Base-by-base conservation (phyloP, 2,797 vertebrate species). In the Oreonectes daqikongensis region DNA sequence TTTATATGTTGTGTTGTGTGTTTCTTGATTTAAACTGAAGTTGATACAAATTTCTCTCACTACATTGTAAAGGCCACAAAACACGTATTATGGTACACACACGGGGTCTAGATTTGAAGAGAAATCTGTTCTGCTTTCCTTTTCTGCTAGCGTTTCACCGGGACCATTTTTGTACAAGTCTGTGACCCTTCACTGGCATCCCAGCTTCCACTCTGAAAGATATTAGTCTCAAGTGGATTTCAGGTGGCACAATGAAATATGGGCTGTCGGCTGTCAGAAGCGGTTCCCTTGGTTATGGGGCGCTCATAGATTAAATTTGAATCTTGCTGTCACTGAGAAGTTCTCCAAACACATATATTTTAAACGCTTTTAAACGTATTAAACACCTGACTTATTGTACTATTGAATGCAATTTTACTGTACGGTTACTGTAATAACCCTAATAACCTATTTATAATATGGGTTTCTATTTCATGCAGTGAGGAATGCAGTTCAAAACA, bases 341-440 rank as follows among this genome's bases (percentile, higher is more conserved):
- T 52, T 52, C 8, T 11, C 50, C 20, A 52, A 22, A 52, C 50
- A 52, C 3, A 2, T 52, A n/a, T 48, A 22, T 20, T 52, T 52
- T 22, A 20, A 52, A 22, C 50, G 15, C n/a, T n/a, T n/a, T n/a
- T n/a, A n/a, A n/a, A n/a, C n/a, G n/a, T n/a, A n/a, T n/a, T n/a
- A n/a, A n/a, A n/a, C n/a, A 17, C 26, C 0, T 28, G 55, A 14
- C 14, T 30, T 28, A 28, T 17, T 28, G 22, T 10, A 32, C 8
- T 26, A 48, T 75, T 75, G 24, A 24, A 60, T 76, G 24, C 20
- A 60, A n/a, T 57, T 50, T 48, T 22, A 76, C 60, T 20, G 69
- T 42, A 53, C 14, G 1, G 46, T 28, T 53, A 69, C 42, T 28
- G 30, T 20, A 63, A 35, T 69, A 75, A 57, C 38, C n/a, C 38